These are phyloP conservation scores for Sphaerophoria taeniata DNA, from an alignment of 2,888 invertebrate species.

Conservation along the genomic window DNA sequence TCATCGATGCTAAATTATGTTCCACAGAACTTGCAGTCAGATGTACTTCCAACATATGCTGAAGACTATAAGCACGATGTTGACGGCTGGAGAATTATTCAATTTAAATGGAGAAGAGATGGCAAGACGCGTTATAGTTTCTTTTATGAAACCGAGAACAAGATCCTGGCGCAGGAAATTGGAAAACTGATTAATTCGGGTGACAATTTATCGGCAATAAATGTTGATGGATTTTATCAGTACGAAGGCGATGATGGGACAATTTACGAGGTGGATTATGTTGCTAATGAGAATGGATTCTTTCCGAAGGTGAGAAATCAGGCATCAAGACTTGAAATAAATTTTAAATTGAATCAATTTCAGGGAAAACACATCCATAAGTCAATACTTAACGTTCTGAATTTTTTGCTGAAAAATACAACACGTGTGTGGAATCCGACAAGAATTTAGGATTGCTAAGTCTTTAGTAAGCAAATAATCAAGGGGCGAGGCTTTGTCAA, in stretches of 20 bases:
- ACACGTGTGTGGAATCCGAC: not conserved
- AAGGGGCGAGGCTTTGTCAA: too few relatives aligned
- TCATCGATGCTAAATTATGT: conserved; percentile 39
- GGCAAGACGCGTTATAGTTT: conserved; percentile 78
- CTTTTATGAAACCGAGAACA: conserved; percentile 84
- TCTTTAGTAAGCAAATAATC: too few relatives aligned
- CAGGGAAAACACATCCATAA: conserved; percentile 49
- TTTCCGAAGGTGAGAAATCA: conserved; percentile 76
- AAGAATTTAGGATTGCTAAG: too few relatives aligned
- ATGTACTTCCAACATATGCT: conserved; percentile 79
- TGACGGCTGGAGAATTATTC: conserved; percentile 81
- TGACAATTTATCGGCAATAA: conserved; percentile 38
- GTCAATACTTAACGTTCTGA: conserved; percentile 50
- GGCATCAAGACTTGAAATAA: not conserved
- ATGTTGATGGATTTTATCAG: conserved; percentile 84
- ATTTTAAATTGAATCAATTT: not conserved
- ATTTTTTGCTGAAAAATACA: conserved; percentile 45
- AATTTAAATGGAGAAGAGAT: conserved; percentile 80
- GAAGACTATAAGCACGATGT: conserved; percentile 79
- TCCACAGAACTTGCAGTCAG: conserved; percentile 76
- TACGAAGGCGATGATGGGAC: conserved; percentile 85
- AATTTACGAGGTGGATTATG: conserved; percentile 82
- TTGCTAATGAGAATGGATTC: conserved; percentile 83
- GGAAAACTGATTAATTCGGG: conserved; percentile 38
- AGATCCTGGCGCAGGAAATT: conserved; percentile 82